Base-by-base conservation (phyloP, 2,888 invertebrate species). In the Hydropsyche betteni region DNA sequence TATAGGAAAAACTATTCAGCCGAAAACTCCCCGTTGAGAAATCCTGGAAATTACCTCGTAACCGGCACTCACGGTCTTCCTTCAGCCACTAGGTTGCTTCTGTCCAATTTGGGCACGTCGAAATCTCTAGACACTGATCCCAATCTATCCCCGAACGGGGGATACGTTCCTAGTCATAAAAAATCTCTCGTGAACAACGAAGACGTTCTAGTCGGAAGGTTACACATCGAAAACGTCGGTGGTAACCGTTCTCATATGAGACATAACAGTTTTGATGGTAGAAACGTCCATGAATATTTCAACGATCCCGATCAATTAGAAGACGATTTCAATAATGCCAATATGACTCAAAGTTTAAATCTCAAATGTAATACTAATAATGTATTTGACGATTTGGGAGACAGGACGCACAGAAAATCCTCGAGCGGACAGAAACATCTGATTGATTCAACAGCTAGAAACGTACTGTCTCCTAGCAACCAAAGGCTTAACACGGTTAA, bases 31-130 rank as follows among this genome's bases (percentile, higher is more conserved):
- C 88, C 88, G 0, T 80, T 88, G 0, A 82, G 87, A 79, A 87
- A 86, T 81, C 88, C 88, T 0, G 86, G 86, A 0, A 84, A 86
- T 76, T 88, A 88, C 80, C 85, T 87, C 74, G 86, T 88, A 77
- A 87, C 87, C 5, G 88, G 88, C 0, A 77, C 58, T 38, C 75
- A 74, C 16, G 74, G 70, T 24, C 53, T 86, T 3, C 85, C 86
- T 1, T 85, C 84, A 76, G 82, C 79, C 74, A 83, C 84, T 0
- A 85, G 83, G 74, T 81, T 85, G 5, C 82, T 87, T 0, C 80
- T 86, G 0, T 86, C 86, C 70, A 81, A 75, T 58, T 36, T 75
- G 8, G 75, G 82, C 0, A 86, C 86, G 0, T 84, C 88, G 0
- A 84, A 83, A 69, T 88, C 88, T 0, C 77, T 88, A 53, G 88